Evolutionary conservation across 2,797 vertebrate species (phyloP), one percentile per base, ranked within the genome.

Genomic region (Xenopus petersii): DNA sequence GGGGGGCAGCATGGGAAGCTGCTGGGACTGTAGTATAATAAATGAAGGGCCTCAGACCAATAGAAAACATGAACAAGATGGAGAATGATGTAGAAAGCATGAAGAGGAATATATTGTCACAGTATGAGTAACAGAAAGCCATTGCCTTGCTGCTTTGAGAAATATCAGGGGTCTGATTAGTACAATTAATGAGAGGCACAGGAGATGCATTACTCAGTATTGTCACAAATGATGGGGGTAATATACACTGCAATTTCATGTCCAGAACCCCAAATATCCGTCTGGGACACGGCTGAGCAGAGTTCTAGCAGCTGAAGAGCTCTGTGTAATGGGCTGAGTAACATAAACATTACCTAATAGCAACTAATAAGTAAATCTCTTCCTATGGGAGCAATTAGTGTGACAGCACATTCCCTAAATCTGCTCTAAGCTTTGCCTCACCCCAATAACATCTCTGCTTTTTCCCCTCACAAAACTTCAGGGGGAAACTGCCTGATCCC

Each of bases 301-400:
- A 69, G 54, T 26, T 73, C 75, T 78, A 71, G 75, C 75, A 78
- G 66, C 71, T 42, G 54, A 69, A 64, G 47, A 65, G 71, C 71
- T 78, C 66, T 78, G 75, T 70, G 71, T 73, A 77, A 77, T 77
- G 70, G 75, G 75, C 75, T 67, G 64, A 77, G 75, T 78, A 73
- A 69, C 66, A 78, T 78, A 78, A 78, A 73, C 70, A 78, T 70
- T 73, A 60, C 49, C 71, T 78, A 71, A 78, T 78, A 73, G 70
- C 70, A 78, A 73, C 71, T 78, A 78, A 70, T 64, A 78, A 73
- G 75, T 60, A 73, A 70, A 72, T 62, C 12, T 68, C 36, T 63
- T 77, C 64, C 36, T 67, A 64, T 73, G 64, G 67, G 74, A 75
- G 74, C 49, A 10, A 73, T 79, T 74, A 79, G 66, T 69, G 67